Base-by-base conservation (phyloP, 2,113 vertebrate species). In the Salvelinus fontinalis region DNA sequence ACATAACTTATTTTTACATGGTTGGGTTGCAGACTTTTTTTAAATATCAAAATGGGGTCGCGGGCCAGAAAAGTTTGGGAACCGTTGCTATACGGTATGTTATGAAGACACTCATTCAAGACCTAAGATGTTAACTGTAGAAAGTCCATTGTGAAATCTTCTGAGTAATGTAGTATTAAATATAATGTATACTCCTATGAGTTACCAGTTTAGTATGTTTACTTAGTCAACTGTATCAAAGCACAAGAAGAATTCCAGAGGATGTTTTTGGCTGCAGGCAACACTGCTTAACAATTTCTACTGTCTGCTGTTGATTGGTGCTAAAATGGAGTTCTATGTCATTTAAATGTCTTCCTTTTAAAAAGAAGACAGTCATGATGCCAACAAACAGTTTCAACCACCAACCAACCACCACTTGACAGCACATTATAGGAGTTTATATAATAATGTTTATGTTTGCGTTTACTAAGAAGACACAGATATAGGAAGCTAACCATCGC, bases 341-440 rank as follows among this genome's bases (percentile, higher is more conserved):
- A 92, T 91, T 90, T 81, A 89, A 85, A 90, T 86, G 90, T 78
- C 79, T 84, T 74, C 84, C 68, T 44, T 44, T 44, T 44, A 44
- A 81, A 71, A 84, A 84, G 80, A 81, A 87, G 80, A 74, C 79
- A 79, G 86, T 44, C 39, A 44, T 88, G 76, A 69, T 8, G 22
- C 11, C 67, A 44, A 20, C 67, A 69, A 69, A 18, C 67, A 69
- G 88, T 89, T 89, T 83, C 89, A 89, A 89, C 84, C 88, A 89
- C 80, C 88, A 68, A 64, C 60, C 88, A 83, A 88, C 88, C 90
- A 92, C 91, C 88, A 80, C 85, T 87, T 91, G 89, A 92, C 89
- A 90, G 91, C 91, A 91, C 91, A 92, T 92, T 91, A 92, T 90
- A 91, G 88, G 88, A 90, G 16, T 57, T 80, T 84, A 84, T 89